A percentile compares a stretch with the other conserved stretches of the same genome.
phyloP scores from a whole-genome alignment of 2,888 invertebrate genomes.

The Chrysolina haemoptera region DNA sequence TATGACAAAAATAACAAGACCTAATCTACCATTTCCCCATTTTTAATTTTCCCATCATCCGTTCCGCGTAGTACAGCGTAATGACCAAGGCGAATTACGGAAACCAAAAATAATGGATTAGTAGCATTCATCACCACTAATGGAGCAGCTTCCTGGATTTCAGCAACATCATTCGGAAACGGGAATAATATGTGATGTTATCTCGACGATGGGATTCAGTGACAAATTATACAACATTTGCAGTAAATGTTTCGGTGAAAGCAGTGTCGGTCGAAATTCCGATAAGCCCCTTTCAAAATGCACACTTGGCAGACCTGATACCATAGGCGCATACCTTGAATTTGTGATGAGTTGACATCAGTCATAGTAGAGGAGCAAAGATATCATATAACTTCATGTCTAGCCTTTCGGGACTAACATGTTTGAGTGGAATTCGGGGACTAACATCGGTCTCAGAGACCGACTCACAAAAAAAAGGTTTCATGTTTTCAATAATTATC shows the following conservation, averaged over 20 bases:
- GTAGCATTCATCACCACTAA: conserved; percentile 41
- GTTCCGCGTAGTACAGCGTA: neutral
- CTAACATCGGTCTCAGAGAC: too few relatives aligned
- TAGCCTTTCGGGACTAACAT: too few relatives aligned
- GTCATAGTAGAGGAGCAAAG: too few relatives aligned
- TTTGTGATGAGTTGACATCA: too few relatives aligned
- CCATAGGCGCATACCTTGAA: neutral
- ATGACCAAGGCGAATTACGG: conserved; percentile 19
- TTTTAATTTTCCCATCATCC: conserved; percentile 8
- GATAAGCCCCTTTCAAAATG: neutral
- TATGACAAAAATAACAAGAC: neutral
- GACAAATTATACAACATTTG: conserved; percentile 35
- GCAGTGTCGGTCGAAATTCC: neutral
- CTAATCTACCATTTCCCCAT: neutral
- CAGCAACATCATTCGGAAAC: conserved; percentile 41
- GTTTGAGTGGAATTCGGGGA: too few relatives aligned
- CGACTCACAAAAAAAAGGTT: too few relatives aligned
- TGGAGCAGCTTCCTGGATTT: conserved; percentile 43
- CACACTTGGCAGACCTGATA: neutral
- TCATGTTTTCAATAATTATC: too few relatives aligned
- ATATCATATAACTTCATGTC: too few relatives aligned
- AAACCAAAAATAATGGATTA: conserved; percentile 38
- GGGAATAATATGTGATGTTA: conserved; percentile 34
- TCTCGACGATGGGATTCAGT: conserved; percentile 30
- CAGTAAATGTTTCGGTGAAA: conserved; percentile 11